Evolutionary conservation across 2,888 invertebrate species (phyloP).

Genomic region (Pteria penguin): DNA sequence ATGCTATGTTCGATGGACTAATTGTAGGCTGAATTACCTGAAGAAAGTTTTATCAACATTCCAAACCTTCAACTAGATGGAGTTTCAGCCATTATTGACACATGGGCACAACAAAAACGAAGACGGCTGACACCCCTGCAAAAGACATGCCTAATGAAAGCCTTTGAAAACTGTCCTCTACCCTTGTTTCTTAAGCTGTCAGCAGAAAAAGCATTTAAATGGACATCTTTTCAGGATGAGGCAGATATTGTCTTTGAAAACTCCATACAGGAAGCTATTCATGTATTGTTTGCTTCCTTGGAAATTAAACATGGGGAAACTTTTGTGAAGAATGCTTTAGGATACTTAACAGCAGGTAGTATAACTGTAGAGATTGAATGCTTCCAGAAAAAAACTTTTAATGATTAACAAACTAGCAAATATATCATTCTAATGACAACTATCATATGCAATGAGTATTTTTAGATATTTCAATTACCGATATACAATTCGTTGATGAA

Average conservation of each 20-base stretch:
- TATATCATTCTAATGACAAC: too few species aligned
- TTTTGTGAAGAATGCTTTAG: conserved; percentile 70
- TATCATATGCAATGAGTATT: too few species aligned
- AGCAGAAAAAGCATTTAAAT: conserved; percentile 70
- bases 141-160: conserved; percentile 51
- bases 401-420: too few species aligned
- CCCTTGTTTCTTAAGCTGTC: conserved; percentile 74
- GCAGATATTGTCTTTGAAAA: conserved; percentile 55
- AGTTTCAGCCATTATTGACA: conserved; percentile 65
- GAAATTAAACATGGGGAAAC: conserved; percentile 70
- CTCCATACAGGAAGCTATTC: conserved; percentile 65
- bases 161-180: conserved; percentile 64
- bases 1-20: too few species aligned
- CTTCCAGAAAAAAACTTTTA: too few species aligned
- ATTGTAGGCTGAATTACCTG: conserved; percentile 8
- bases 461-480: too few species aligned
- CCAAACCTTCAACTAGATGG: conserved; percentile 59
- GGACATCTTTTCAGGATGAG: conserved; percentile 69
- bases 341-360: conserved; percentile 70
- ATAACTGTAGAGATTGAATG: too few species aligned
- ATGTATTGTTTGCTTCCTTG: conserved; percentile 60
- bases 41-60: conserved; percentile 52
- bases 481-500: too few species aligned
- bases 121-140: conserved; percentile 65
- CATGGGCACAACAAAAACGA: conserved; percentile 61